Conservation (phyloP, 2,797 vertebrate species). For the Myotis pilosus region DNA sequence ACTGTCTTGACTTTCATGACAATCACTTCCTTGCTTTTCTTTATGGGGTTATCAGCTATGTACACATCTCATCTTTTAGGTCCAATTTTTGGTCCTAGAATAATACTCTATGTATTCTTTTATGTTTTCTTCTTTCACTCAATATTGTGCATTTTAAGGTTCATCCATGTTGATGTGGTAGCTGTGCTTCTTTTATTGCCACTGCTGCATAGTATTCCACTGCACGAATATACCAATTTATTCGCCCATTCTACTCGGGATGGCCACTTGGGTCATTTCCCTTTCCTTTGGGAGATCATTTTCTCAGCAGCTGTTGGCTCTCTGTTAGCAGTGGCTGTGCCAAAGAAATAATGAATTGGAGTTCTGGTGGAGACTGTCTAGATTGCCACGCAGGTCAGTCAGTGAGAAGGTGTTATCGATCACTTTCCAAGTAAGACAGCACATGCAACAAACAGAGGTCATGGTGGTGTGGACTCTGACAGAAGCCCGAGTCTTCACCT, state of each 20-base stretch:
- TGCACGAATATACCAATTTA: neutral
- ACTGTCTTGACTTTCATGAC: neutral
- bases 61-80: neutral
- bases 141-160: neutral
- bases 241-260: neutral
- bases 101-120: neutral
- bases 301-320: conserved; percentile 23
- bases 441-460: neutral
- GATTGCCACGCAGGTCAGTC: neutral
- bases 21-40: neutral
- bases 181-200: neutral
- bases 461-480: neutral
- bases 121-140: conserved; percentile 1
- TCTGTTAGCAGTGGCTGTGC: neutral
- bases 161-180: neutral
- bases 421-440: neutral
- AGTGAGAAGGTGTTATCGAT: neutral
- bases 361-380: neutral
- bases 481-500: neutral
- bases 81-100: neutral
- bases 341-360: conserved; percentile 17
- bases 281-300: conserved; percentile 36
- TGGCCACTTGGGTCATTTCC: neutral
- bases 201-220: neutral
- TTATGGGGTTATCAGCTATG: neutral